A percentile compares a stretch with the other conserved stretches of the same genome.
phyloP scores from a whole-genome alignment of 1,140 invertebrate genomes.

The Aphaenogaster rudis region DNA sequence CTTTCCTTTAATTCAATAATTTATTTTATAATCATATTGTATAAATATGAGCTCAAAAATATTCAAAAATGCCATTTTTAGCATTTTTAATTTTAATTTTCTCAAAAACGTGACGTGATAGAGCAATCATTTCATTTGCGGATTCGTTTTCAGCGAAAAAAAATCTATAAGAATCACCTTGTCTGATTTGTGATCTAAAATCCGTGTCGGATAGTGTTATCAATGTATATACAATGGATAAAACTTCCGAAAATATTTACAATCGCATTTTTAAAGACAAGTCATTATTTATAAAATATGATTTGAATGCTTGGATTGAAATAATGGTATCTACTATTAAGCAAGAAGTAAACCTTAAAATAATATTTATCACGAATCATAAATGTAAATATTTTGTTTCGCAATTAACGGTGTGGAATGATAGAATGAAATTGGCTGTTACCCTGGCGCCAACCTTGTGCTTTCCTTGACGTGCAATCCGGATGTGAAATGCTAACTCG shows the following conservation, averaged over 20 bases:
- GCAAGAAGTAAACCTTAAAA: not conserved
- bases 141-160: too few relatives aligned
- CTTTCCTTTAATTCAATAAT: not conserved
- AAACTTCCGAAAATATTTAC: not conserved
- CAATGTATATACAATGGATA: not conserved
- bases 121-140: too few relatives aligned
- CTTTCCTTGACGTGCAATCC: not conserved
- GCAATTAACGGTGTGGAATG: not conserved
- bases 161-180: too few relatives aligned
- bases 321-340: not conserved
- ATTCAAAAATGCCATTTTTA: too few relatives aligned
- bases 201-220: too few relatives aligned
- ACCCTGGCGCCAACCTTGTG: not conserved
- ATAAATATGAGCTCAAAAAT: too few relatives aligned
- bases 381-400: slow-evolving; percentile 9
- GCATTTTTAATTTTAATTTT: too few relatives aligned
- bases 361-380: not conserved
- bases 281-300: not conserved
- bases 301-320: not conserved
- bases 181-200: too few relatives aligned
- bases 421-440: not conserved
- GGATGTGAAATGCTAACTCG: not conserved
- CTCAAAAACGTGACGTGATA: too few relatives aligned
- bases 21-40: too few relatives aligned
- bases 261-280: not conserved